Base-by-base conservation (phyloP, 2,113 vertebrate genomes). In the Caretta caretta region DNA sequence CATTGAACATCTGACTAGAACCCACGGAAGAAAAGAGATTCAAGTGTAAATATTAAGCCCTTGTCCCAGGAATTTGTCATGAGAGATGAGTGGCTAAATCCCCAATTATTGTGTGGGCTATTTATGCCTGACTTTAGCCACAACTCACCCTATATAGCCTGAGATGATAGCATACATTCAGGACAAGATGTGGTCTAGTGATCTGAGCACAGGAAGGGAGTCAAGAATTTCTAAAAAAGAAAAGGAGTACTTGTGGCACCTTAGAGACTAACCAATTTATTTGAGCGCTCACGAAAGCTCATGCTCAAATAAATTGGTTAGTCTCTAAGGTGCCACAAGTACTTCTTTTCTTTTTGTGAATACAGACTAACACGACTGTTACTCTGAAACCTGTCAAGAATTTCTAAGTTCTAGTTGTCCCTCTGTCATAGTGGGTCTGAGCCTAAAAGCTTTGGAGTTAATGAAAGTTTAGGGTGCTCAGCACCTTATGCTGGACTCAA, bases 1-100 rank as follows among this genome's bases (percentile, higher is more conserved):
- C n/a, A 56, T 17, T 88, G 53, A 86, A 29, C 46, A 80, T 54
- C 50, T 82, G 22, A 87, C 62, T 54, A 93, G 95, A 96, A 81
- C 24, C 79, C 20, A 57, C 6, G 16, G 35, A 84, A 91, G 3
- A 65, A 1, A 42, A 89, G n/a, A 84, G 24, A 79, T 92, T 81
- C 88, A 59, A 20, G 50, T 69, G 48, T 1, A 91, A 51, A 49
- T 89, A 83, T 83, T 89, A 48, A 80, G 35, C 49, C 22, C 10
- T 50, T 88, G 59, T 84, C 51, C 72, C 72, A 49, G 75, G 72
- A 84, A 78, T 78, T 48, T 25, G 75, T 27, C 42, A 48, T 2
- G 4, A 78, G 81, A 84, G 56, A 38, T 88, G 72, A 87, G 56
- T 83, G 38, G 85, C 54, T 83, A 92, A 88, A 92, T 92, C 56